phyloP scores from a whole-genome alignment of 2,888 invertebrate genomes.

The Ichneumon xanthorius region DNA sequence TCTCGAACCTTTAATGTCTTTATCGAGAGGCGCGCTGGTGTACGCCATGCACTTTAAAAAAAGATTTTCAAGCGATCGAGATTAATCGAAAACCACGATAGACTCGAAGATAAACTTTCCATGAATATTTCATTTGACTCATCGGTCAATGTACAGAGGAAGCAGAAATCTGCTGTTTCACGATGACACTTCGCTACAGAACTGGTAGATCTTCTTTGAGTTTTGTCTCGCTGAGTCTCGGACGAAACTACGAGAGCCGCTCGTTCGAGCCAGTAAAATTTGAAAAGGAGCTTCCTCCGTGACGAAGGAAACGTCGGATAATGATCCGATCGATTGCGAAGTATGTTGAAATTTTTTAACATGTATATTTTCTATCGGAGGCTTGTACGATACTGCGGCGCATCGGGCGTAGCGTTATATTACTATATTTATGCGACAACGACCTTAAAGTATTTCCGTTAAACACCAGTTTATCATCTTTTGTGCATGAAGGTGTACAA shows the following conservation, averaged over 20 bases:
- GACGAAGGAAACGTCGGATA: not conserved
- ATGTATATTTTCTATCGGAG: not conserved
- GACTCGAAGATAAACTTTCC: not conserved
- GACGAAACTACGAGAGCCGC: no score
- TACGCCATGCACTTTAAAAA: no score
- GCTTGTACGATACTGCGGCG: not conserved
- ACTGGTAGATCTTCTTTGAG: not conserved
- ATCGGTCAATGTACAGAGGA: not conserved
- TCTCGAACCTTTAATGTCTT: not conserved
- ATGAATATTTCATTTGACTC: not conserved
- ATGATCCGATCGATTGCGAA: not conserved
- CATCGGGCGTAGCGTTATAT: not conserved
- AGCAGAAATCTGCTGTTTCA: not conserved
- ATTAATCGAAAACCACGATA: not conserved
- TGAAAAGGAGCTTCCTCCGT: not conserved
- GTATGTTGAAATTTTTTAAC: not conserved
- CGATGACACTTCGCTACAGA: not conserved
- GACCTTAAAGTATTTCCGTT: not conserved
- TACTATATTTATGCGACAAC: not conserved
- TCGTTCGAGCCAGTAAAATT: no score
- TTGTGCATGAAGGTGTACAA: not conserved
- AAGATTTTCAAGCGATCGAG: no score
- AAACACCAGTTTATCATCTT: constrained; percentile 5
- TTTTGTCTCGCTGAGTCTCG: not conserved
- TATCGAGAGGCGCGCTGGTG: not conserved